Percentiles rank a stretch among this genome's conserved stretches.
phyloP scores from a whole-genome alignment of 2,113 vertebrate genomes.

The Crypturellus undulatus region DNA sequence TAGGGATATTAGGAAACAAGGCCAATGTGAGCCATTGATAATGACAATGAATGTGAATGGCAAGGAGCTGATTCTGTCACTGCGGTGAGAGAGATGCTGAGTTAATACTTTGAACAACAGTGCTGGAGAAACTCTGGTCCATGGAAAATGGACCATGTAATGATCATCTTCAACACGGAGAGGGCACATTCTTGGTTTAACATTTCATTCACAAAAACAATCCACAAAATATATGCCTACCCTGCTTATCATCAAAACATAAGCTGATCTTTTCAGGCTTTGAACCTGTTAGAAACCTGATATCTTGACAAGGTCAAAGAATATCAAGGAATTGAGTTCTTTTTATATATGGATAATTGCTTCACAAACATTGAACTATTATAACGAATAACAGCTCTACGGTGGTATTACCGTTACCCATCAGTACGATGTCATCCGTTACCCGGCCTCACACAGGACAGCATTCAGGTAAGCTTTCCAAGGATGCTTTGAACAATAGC shows the following conservation, averaged over 20 bases:
- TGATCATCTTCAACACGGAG: background rate
- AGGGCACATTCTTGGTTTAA: rapidly evolving
- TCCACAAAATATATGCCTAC: background rate
- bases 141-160: background rate
- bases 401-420: background rate
- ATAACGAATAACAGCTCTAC: background rate
- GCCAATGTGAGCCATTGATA: background rate
- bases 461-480: background rate
- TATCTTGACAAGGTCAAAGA: background rate
- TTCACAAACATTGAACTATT: background rate
- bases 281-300: background rate
- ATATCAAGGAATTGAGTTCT: background rate
- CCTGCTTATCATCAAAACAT: background rate
- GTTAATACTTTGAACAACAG: too few species aligned
- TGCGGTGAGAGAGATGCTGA: too few species aligned
- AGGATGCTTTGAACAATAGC: background rate
- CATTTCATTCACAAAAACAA: background rate
- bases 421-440: background rate
- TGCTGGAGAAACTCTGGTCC: background rate
- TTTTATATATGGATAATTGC: background rate
- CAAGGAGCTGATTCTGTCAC: too few species aligned
- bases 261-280: background rate
- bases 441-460: background rate
- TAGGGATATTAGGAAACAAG: background rate
- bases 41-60: background rate